Evolutionary conservation across 2,888 invertebrate species (phyloP), one percentile per base, ranked within the genome.

Genomic region (Dysmachus trigonus): DNA sequence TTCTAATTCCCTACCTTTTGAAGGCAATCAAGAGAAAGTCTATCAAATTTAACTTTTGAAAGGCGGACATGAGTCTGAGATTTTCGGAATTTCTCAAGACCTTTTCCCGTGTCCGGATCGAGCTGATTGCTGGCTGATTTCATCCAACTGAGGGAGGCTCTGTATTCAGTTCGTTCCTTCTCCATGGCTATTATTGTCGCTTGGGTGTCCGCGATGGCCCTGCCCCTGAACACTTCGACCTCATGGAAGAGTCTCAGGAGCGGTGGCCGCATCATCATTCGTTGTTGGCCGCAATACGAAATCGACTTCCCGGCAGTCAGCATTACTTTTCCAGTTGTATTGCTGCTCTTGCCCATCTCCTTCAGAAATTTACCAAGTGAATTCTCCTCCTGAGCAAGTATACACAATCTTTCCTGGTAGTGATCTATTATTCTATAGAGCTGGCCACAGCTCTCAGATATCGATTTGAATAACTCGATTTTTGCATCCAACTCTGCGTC

Each of bases 111-210:
- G 90, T 99, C 99, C 0, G 99, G 99, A 92, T 99, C 99, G 47
- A 99, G 93, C 91, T 98, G 97, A 87, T 96, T 95, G 53, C 98
- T 98, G 1, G 97, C 95, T 86, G 99, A 98, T 93, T 99, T 99
- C 99, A 99, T 99, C 99, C 99, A 99, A 89, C 96, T 96, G n/a
- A 97, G 92, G 0, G 97, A 96, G 0, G 97, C 99, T 84, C 99
- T 94, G 92, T 99, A 99, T 90, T 99, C 98, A 6, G 98, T 98
- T 87, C 99, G 94, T 4, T 97, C 95, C 90, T 97, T 97, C 92
- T 99, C 99, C 98, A 99, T 99, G 79, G 96, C 95, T 82, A 96
- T 95, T 4, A 99, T 96, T 0, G 99, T 99, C 85, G 95, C 94
- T 85, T 97, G 93, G 86, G 98, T 99, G 92, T 99, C 99, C 84